Evolutionary conservation across 2,113 vertebrate genomes (phyloP), one percentile per base, ranked within the genome.

Genomic region (Lasiurus cinereus): DNA sequence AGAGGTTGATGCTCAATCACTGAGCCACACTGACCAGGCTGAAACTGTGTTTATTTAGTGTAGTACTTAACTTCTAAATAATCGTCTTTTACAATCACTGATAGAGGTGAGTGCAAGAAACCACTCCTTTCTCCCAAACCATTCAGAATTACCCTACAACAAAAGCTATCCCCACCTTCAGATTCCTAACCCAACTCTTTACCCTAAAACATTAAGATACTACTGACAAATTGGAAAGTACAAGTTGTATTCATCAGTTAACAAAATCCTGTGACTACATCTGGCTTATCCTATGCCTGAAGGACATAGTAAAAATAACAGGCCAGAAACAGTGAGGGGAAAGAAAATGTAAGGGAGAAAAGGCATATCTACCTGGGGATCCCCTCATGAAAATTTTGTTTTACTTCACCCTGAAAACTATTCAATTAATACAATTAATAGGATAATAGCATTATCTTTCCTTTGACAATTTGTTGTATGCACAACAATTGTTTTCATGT

Each of bases 401-500:
- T 89, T 22, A 67, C 74, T 24, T n/a, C 24, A 67, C 12, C 74
- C 62, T 0, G 5, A 29, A 54, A 79, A 52, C 39, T 67, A 77
- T 46, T 73, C 52, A 70, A 39, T 90, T 91, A 72, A 56, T 66
- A 70, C 74, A 56, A 43, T 36, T 0, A 52, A 36, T 36, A 14
- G 1, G 12, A 59, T 36, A 52, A 79, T 11, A 85, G 56, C 33
- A 89, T 33, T 22, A 50, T 50, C 43, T 70, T 66, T 73, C 56
- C 48, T 89, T 73, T 79, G 50, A 8, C 29, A 80, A 64, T 39
- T 27, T 78, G 46, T 9, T 67, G 46, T 59, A 36, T 31, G 52
- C 31, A 43, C 59, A 88, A 78, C 22, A 67, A 64, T 76, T 64
- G 15, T 79, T 66, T 69, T 93, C 88, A 88, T 3, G 69, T 29